Evolutionary conservation across 2,888 invertebrate genomes (phyloP).

Genomic region (Cheilosia impressa): DNA sequence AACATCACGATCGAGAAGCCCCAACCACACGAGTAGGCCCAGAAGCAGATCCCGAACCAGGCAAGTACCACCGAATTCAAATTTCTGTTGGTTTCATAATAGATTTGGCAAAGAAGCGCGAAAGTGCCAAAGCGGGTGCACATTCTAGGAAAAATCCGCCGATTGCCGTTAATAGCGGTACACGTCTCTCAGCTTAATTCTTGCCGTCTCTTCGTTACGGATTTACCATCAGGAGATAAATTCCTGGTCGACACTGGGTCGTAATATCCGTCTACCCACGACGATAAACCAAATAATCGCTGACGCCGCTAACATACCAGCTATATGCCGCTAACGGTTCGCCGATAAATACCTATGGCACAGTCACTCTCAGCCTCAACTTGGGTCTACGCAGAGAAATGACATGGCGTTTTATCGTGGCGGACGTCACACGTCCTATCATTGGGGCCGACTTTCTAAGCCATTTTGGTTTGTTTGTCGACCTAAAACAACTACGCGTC

Average conservation of each 20-base stretch:
- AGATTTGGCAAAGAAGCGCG: slow-evolving; percentile 11
- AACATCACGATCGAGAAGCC: too few species aligned
- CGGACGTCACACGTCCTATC: slow-evolving; percentile 6
- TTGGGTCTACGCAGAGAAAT: slow-evolving; percentile 9
- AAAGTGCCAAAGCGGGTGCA: neutral
- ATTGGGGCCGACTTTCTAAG: slow-evolving; percentile 29
- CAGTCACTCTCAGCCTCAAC: slow-evolving; percentile 4
- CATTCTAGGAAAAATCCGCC: slow-evolving; percentile 26
- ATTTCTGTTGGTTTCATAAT: neutral
- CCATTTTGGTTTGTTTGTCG: neutral
- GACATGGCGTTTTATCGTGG: slow-evolving; percentile 24
- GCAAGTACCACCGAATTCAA: neutral
- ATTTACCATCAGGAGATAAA: too few species aligned
- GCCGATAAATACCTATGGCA: slow-evolving; percentile 33
- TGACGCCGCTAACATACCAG: too few species aligned
- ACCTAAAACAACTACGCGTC: slow-evolving; percentile 8
- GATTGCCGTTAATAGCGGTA: slow-evolving; percentile 28
- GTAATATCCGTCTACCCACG: too few species aligned
- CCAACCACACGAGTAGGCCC: too few species aligned
- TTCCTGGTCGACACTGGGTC: too few species aligned
- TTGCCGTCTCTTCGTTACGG: too few species aligned
- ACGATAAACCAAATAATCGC: too few species aligned
- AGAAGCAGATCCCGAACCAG: too few species aligned
- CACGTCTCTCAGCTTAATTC: too few species aligned
- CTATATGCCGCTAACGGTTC: slow-evolving; percentile 30